These are phyloP conservation scores for Cerastoderma edule DNA, from an alignment of 2,888 invertebrate genomes.

Conservation along the genomic window DNA sequence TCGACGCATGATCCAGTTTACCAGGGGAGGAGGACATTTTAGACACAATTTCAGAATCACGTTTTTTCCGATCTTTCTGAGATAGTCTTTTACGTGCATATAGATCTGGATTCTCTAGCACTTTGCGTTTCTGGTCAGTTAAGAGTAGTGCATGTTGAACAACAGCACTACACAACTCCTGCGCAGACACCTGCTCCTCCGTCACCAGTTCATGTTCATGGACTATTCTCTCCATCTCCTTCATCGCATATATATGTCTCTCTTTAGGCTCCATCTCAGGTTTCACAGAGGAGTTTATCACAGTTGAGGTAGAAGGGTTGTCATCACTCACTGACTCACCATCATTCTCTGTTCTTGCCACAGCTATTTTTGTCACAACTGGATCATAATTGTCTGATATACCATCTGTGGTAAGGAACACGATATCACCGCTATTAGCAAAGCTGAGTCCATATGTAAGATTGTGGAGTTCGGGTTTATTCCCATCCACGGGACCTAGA, in stretches of 20 bases:
- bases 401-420: slow-evolving; percentile 95
- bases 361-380: slow-evolving; percentile 93
- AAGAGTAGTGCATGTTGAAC: slow-evolving; percentile 85
- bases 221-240: slow-evolving; percentile 84
- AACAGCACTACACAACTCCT: slow-evolving; percentile 82
- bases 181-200: slow-evolving; percentile 81
- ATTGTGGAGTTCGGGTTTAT: slow-evolving; percentile 92
- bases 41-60: slow-evolving; percentile 86
- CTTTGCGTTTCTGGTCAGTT: slow-evolving; percentile 92
- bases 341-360: slow-evolving; percentile 65
- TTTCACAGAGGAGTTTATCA: slow-evolving; percentile 66
- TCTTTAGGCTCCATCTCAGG: slow-evolving; percentile 84
- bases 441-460: slow-evolving; percentile 93
- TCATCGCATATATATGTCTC: slow-evolving; percentile 91
- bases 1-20: slow-evolving; percentile 94
- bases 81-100: slow-evolving; percentile 79
- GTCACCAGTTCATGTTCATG: slow-evolving; percentile 83
- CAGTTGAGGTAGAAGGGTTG: slow-evolving; percentile 51
- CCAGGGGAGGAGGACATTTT: slow-evolving; percentile 92
- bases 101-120: slow-evolving; percentile 89
- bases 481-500: slow-evolving; percentile 93
- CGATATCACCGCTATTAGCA: slow-evolving; percentile 91
- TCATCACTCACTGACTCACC: slow-evolving; percentile 51
- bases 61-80: slow-evolving; percentile 76
- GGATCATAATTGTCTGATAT: slow-evolving; percentile 96